Evolutionary conservation across 2,888 invertebrate species (phyloP).

Genomic region (Drosophila nigricruria): DNA sequence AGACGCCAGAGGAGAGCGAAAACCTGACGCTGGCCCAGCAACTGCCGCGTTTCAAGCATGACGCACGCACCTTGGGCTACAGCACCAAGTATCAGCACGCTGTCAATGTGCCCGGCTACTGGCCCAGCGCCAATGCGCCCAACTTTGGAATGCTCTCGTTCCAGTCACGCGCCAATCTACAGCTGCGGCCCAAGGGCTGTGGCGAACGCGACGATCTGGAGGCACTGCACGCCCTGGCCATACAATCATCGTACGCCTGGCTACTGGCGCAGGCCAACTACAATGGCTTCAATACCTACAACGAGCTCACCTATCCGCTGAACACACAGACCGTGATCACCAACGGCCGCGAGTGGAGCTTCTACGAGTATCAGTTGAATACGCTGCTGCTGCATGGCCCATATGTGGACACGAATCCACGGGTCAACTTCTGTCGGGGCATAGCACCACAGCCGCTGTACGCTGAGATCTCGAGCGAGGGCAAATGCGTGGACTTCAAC

Average conservation of each 20-base stretch:
- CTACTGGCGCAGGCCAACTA: slow-evolving; percentile 91
- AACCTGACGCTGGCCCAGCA: slow-evolving; percentile 84
- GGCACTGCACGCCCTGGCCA: slow-evolving; percentile 90
- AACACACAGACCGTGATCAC: slow-evolving; percentile 95
- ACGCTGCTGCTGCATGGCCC: slow-evolving; percentile 90
- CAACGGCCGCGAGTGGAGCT: slow-evolving; percentile 94
- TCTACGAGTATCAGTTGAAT: slow-evolving; percentile 97
- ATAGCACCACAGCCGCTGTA: slow-evolving; percentile 90
- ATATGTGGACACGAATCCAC: slow-evolving; percentile 88
- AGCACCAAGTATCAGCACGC: slow-evolving; percentile 87
- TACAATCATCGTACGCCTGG: slow-evolving; percentile 93
- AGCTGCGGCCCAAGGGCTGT: slow-evolving; percentile 85
- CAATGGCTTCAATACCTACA: slow-evolving; percentile 95
- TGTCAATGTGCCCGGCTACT: slow-evolving; percentile 92
- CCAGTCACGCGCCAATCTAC: slow-evolving; percentile 89
- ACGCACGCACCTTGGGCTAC: slow-evolving; percentile 89
- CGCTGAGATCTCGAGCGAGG: slow-evolving; percentile 88
- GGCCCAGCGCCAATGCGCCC: slow-evolving; percentile 91
- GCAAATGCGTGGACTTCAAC: slow-evolving; percentile 92
- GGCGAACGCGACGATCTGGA: slow-evolving; percentile 87
- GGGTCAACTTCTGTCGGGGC: slow-evolving; percentile 93
- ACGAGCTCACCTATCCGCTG: slow-evolving; percentile 96
- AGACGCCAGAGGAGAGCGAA: slow-evolving; percentile 87
- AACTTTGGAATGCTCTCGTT: slow-evolving; percentile 93
- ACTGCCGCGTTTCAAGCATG: slow-evolving; percentile 87